Evolutionary conservation across 92 coral and sea anemone genomes (phyloP).

Genomic region (Paragorgia papillata): DNA sequence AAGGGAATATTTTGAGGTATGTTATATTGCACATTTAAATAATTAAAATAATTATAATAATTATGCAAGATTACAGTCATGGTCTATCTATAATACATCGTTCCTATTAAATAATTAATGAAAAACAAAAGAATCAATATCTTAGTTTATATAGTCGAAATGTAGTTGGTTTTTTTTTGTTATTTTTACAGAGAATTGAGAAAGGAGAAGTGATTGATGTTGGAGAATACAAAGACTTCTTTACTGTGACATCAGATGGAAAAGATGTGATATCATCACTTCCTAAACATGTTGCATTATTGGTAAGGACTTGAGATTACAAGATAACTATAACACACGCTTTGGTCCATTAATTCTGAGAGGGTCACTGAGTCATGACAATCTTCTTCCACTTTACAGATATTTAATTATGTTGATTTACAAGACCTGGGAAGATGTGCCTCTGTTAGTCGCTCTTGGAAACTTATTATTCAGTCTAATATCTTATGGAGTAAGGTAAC

Average conservation of each 20-base stretch:
- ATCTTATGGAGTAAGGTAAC: slow-evolving; percentile 93
- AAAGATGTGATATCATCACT: slow-evolving; percentile 76
- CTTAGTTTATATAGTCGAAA: too few species aligned
- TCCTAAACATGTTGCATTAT: slow-evolving; percentile 77
- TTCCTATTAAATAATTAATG: too few species aligned
- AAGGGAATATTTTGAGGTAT: slow-evolving; percentile 94
- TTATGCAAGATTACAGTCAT: too few species aligned
- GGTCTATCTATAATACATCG: too few species aligned
- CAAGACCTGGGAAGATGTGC: slow-evolving; percentile 96
- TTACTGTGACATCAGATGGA: slow-evolving; percentile 67
- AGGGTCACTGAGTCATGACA: too few species aligned
- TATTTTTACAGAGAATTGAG: slow-evolving; percentile 68
- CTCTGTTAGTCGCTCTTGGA: slow-evolving; percentile 91
- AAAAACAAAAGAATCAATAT: too few species aligned
- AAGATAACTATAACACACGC: too few species aligned
- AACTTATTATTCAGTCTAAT: slow-evolving; percentile 88
- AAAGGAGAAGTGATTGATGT: slow-evolving; percentile 79
- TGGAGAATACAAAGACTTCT: slow-evolving; percentile 62
- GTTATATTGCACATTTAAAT: too few species aligned
- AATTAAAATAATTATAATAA: too few species aligned
- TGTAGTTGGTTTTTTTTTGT: too few species aligned
- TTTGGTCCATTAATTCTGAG: too few species aligned
- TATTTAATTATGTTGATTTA: slow-evolving; percentile 79
- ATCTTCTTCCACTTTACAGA: too few species aligned
- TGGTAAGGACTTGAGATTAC: slow-evolving; percentile 34